Conservation (phyloP, 2,113 vertebrate genomes). For the Natator depressus region DNA sequence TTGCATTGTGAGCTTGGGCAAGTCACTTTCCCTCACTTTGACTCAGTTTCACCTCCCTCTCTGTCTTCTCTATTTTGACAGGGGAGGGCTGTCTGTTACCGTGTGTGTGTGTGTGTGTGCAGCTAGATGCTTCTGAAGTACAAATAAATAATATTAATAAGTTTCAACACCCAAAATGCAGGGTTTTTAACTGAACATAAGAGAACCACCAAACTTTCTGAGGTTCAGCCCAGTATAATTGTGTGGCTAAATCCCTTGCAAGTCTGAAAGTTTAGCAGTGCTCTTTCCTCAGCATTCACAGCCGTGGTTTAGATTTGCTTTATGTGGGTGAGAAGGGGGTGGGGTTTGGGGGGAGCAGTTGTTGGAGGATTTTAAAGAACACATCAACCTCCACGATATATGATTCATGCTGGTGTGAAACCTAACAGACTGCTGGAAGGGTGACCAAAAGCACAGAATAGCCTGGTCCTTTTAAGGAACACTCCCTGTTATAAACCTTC, state of each 20-base stretch:
- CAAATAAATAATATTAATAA: background rate
- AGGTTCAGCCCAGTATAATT: background rate
- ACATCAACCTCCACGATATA: constrained; percentile 31
- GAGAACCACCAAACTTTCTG: background rate
- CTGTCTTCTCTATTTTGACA: too few relatives aligned
- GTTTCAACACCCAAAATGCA: background rate
- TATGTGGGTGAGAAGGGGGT: background rate
- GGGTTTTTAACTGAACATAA: background rate
- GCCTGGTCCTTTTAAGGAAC: constrained; percentile 14
- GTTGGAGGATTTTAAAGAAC: constrained; percentile 8
- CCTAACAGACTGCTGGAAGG: constrained; percentile 32
- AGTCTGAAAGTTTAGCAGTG: background rate
- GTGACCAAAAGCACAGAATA: background rate
- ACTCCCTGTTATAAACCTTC: background rate
- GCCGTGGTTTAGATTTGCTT: constrained; percentile 9
- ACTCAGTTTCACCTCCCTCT: background rate
- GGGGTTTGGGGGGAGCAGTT: background rate
- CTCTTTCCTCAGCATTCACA: background rate
- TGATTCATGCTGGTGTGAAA: background rate
- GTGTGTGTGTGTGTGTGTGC: background rate
- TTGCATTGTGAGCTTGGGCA: background rate
- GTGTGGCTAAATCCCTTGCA: background rate
- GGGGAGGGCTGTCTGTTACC: background rate
- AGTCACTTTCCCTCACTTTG: background rate
- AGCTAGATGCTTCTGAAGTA: background rate